phyloP scores from a whole-genome alignment of 2,797 vertebrate species.

The Scolopax bukidnonensis region DNA sequence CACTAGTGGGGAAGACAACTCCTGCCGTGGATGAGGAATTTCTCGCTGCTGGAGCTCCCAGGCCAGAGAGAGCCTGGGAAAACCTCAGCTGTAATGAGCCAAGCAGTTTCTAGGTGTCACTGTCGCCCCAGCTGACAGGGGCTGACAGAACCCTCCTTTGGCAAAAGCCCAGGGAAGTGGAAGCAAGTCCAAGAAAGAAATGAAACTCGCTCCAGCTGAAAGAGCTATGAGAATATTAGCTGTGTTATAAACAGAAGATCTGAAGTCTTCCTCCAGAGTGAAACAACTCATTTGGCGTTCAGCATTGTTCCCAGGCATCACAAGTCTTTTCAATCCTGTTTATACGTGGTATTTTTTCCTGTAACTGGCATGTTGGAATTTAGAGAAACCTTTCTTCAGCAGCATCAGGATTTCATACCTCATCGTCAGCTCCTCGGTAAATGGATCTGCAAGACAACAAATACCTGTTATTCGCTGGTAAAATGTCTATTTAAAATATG shows the following conservation, averaged over 20 bases:
- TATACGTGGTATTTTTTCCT: background rate
- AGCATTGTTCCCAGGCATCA: background rate
- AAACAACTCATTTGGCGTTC: background rate
- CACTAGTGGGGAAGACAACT: background rate
- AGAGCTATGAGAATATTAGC: background rate
- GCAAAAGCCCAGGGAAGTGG: background rate
- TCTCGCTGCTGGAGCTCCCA: background rate
- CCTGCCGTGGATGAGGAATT: background rate
- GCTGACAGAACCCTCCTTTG: background rate
- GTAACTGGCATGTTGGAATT: background rate
- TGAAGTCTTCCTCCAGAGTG: background rate
- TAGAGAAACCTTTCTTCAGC: background rate
- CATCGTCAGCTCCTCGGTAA: background rate
- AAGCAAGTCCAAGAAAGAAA: background rate
- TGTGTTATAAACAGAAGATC: background rate
- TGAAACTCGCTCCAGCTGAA: background rate
- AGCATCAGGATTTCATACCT: background rate
- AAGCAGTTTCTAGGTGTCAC: conserved; percentile 60
- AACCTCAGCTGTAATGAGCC: background rate
- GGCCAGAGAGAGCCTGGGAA: rapidly evolving
- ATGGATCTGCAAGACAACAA: background rate
- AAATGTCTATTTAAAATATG: background rate
- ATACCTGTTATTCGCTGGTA: background rate
- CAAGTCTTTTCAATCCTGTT: background rate
- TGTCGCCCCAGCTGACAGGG: background rate